Percentiles rank a stretch among this genome's conserved stretches.
Conservation (phyloP, 2,888 invertebrate species). For the Pardosa pseudoannulata region DNA sequence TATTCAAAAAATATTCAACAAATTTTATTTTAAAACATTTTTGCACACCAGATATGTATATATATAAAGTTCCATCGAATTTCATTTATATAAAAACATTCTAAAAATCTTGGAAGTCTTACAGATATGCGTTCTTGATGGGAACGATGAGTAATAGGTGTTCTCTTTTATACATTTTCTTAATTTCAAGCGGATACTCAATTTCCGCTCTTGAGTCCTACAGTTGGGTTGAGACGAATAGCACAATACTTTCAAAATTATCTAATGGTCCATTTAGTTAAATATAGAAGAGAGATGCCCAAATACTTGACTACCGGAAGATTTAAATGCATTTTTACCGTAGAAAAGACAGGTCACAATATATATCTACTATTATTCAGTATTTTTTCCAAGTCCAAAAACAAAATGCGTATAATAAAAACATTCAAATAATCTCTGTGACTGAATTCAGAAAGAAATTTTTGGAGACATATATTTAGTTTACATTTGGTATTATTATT, state of each 20-base stretch:
- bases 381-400: too few relatives aligned
- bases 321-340: too few relatives aligned
- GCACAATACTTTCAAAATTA: slow-evolving; percentile 12
- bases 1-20: too few relatives aligned
- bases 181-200: neutral
- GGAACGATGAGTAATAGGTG: neutral
- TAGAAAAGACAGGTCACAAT: too few relatives aligned
- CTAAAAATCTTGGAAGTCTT: slow-evolving; percentile 62
- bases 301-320: neutral
- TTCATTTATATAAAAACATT: slow-evolving; percentile 58
- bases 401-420: too few relatives aligned
- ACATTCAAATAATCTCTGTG: too few relatives aligned
- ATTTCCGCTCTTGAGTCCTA: neutral
- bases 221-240: neutral
- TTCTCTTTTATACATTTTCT: neutral
- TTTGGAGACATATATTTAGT: too few relatives aligned
- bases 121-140: slow-evolving; percentile 29
- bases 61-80: slow-evolving; percentile 56
- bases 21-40: slow-evolving; percentile 53
- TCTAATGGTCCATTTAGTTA: neutral
- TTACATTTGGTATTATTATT: too few relatives aligned
- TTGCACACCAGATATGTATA: slow-evolving; percentile 63
- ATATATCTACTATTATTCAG: too few relatives aligned
- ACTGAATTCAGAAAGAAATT: too few relatives aligned
- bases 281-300: neutral